Evolutionary conservation across 2,888 invertebrate genomes (phyloP).

Genomic region (Eupeodes luniger): DNA sequence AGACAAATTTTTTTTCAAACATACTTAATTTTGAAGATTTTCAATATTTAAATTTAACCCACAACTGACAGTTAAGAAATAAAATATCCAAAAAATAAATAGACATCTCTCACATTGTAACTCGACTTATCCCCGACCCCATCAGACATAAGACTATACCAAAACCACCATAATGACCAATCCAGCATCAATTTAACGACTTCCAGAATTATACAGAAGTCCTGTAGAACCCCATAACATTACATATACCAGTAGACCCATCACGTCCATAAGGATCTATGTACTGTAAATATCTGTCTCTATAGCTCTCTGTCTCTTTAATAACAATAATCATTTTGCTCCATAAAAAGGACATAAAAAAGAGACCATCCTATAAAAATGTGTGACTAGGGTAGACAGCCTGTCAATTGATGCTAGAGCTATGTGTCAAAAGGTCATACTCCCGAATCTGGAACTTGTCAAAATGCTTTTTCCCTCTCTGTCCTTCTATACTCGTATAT

Average conservation of each 20-base stretch:
- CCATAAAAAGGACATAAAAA: constrained; percentile 55
- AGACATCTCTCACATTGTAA: constrained; percentile 52
- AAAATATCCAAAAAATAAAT: constrained; percentile 23
- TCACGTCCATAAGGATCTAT: constrained; percentile 3
- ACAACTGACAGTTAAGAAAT: constrained; percentile 51
- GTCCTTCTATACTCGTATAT: too few species aligned
- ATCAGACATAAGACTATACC: constrained; percentile 23
- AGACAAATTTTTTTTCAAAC: not conserved
- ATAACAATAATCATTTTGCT: constrained; percentile 44
- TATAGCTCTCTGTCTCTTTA: constrained; percentile 1
- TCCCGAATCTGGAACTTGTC: constrained; percentile 58
- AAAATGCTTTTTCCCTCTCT: constrained; percentile 51
- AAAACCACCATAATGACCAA: constrained; percentile 67
- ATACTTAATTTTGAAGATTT: not conserved
- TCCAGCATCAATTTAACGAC: constrained; percentile 67
- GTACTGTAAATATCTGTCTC: not conserved
- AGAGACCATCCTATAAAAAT: constrained; percentile 34
- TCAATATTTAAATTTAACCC: constrained; percentile 40
- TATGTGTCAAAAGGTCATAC: constrained; percentile 73
- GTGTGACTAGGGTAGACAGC: constrained; percentile 59
- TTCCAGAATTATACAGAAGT: constrained; percentile 46
- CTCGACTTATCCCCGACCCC: constrained; percentile 48
- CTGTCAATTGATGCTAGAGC: constrained; percentile 67
- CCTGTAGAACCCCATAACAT: not conserved
- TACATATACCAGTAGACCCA: not conserved